Base-by-base conservation (phyloP, 2,797 vertebrate species). In the Pelodytes ibericus region DNA sequence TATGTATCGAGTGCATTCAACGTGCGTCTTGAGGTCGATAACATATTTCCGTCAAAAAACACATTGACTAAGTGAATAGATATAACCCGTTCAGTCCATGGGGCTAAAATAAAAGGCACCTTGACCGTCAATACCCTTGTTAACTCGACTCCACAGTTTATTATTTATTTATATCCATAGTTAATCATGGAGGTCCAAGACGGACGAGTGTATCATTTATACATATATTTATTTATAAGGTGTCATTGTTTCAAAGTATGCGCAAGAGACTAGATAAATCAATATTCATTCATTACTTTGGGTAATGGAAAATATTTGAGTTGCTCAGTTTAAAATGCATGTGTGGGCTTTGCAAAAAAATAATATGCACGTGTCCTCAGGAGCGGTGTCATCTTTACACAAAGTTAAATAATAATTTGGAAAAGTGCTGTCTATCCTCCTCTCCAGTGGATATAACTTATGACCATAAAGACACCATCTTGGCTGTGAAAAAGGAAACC, bases 161-260 rank as follows among this genome's bases (percentile, higher is more conserved):
- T 82, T 71, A 57, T 90, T 85, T 81, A 87, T 89, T 90, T 86
- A 87, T 86, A 87, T 82, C 75, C 72, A 81, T 84, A 91, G 83
- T 82, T 84, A 90, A 88, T 86, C 74, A 57, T 86, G 85, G 75
- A 30, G 72, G 73, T 64, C 83, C 80, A 81, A 49, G 33, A 77
- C 74, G 83, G 85, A 89, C 71, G 78, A 81, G 72, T 86, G 81
- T 61, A 80, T 86, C 83, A 81, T 87, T 80, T 86, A 79, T 80
- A 86, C 49, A 53, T 83, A 81, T 87, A 90, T 87, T 88, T 83
- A 86, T 77, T 77, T 77, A 58, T 41, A 61, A 67, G 60, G 66
- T 68, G 71, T 84, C 79, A 87, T 83, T 89, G 87, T 84, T 85
- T 79, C 80, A 87, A 89, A 90, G 84, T 74, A 83, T 87, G 75